Conservation (phyloP, 2,888 invertebrate genomes). For the Buathra laborator region DNA sequence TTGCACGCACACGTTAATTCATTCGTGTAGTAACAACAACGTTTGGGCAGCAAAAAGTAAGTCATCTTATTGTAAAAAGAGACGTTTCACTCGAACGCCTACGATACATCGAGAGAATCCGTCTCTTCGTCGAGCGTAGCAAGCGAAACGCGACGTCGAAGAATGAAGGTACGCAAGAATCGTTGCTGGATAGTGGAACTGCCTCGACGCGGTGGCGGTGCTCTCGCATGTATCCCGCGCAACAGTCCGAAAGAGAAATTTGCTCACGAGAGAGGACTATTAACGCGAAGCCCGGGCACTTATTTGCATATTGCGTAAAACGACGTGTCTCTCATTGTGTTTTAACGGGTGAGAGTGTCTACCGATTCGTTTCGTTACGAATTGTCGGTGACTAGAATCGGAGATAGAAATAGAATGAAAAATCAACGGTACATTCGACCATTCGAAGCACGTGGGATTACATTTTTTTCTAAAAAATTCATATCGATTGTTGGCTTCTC, state of each 20-base stretch:
- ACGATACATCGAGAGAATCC: slow-evolving; percentile 50
- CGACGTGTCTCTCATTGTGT: slow-evolving; percentile 34
- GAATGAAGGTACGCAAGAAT: slow-evolving; percentile 4
- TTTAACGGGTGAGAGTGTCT: slow-evolving; percentile 7
- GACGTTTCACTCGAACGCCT: slow-evolving; percentile 56
- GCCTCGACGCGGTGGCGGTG: background rate
- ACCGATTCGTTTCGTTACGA: no score
- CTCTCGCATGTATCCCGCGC: no score
- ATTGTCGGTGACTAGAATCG: no score
- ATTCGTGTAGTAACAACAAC: background rate
- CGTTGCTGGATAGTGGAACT: background rate
- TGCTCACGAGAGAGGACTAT: slow-evolving; percentile 41
- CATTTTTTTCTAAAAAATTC: no score
- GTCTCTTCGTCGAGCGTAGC: background rate
- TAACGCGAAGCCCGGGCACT: slow-evolving; percentile 49
- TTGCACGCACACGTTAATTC: slow-evolving; percentile 52
- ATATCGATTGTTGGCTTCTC: background rate
- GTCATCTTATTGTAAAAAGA: slow-evolving; percentile 45
- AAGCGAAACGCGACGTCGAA: background rate
- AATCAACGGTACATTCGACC: background rate
- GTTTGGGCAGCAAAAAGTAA: slow-evolving; percentile 10
- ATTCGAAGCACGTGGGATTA: no score
- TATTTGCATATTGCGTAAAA: slow-evolving; percentile 61
- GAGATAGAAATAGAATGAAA: slow-evolving; percentile 22
- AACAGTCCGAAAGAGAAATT: slow-evolving; percentile 55